Evolutionary conservation across 2,888 invertebrate genomes (phyloP).

Genomic region (Dorcus hopei): DNA sequence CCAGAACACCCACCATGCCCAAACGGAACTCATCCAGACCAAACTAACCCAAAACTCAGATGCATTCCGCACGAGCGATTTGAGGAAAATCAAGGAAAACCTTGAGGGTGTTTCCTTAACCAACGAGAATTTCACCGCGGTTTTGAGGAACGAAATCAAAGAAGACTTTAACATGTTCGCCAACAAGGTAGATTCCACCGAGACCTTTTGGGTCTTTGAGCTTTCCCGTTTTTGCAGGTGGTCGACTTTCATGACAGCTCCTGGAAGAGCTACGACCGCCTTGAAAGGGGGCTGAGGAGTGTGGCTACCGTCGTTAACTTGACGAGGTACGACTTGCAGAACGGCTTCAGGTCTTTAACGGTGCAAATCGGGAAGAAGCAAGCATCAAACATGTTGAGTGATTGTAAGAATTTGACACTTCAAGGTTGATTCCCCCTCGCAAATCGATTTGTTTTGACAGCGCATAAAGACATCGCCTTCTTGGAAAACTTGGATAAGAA

Average conservation of each 20-base stretch:
- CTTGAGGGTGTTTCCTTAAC: conserved; percentile 12
- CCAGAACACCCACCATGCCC: no score
- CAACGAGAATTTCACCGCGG: conserved; percentile 21
- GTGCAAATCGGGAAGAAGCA: conserved; percentile 38
- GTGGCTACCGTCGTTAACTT: conserved; percentile 30
- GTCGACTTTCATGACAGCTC: conserved; percentile 16
- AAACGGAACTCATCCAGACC: no score
- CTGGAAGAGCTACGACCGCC: conserved; percentile 22
- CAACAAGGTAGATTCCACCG: conserved; percentile 35
- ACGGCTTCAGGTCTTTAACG: conserved; percentile 39
- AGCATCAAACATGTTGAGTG: conserved; percentile 28
- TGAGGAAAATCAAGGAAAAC: not conserved
- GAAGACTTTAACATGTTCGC: conserved; percentile 41
- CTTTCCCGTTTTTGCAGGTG: conserved; percentile 6
- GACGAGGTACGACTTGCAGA: conserved; percentile 41
- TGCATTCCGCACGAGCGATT: not conserved
- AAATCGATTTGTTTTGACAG: conserved; percentile 8
- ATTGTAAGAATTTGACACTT: conserved; percentile 23
- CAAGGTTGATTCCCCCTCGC: not conserved
- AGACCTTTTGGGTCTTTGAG: not conserved
- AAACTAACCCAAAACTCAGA: no score
- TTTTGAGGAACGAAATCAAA: conserved; percentile 34
- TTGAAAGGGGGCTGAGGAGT: conserved; percentile 27
- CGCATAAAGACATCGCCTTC: conserved; percentile 13
- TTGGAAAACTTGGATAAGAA: conserved; percentile 38